These are phyloP conservation scores for Adelosebastes latens DNA, from an alignment of 2,797 vertebrate species.

Conservation along the genomic window DNA sequence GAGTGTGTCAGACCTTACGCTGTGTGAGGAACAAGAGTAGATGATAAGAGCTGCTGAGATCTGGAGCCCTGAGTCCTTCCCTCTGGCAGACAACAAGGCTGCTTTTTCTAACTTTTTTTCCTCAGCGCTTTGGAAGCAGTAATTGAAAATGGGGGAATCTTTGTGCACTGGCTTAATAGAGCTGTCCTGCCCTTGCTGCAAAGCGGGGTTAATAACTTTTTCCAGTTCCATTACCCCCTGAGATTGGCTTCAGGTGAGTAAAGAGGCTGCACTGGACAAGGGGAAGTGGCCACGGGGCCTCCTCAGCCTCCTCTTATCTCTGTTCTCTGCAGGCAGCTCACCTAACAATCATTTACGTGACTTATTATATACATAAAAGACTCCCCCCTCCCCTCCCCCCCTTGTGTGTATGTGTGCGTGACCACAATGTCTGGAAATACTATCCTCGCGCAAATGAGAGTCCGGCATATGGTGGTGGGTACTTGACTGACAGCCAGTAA, in stretches of 20 bases:
- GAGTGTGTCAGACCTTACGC: slow-evolving; percentile 33
- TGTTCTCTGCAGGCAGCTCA: slow-evolving; percentile 49
- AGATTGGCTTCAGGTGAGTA: slow-evolving; percentile 84
- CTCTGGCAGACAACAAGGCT: slow-evolving; percentile 58
- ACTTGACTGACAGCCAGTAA: slow-evolving; percentile 53
- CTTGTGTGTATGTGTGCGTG: slow-evolving; percentile 8
- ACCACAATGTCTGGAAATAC: slow-evolving; percentile 11
- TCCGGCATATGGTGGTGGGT: slow-evolving; percentile 9
- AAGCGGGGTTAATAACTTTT: slow-evolving; percentile 84
- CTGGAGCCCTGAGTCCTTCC: slow-evolving; percentile 55
- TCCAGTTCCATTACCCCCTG: slow-evolving; percentile 81
- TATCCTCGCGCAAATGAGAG: slow-evolving; percentile 25
- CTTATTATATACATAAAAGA: slow-evolving; percentile 50
- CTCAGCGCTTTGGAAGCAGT: slow-evolving; percentile 58
- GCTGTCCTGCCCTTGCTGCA: slow-evolving; percentile 68
- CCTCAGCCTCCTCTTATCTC: slow-evolving; percentile 67
- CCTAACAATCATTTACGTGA: slow-evolving; percentile 59
- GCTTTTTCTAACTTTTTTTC: slow-evolving; percentile 55
- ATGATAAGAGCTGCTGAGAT: slow-evolving; percentile 67
- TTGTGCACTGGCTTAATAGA: slow-evolving; percentile 77
- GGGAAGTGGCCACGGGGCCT: slow-evolving; percentile 51
- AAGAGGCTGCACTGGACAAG: slow-evolving; percentile 73
- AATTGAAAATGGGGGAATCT: slow-evolving; percentile 75
- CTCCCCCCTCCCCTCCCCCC: neutral
- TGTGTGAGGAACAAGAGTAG: slow-evolving; percentile 62